Base-by-base conservation (phyloP, 2,113 vertebrate genomes). In the Antechinus flavipes region DNA sequence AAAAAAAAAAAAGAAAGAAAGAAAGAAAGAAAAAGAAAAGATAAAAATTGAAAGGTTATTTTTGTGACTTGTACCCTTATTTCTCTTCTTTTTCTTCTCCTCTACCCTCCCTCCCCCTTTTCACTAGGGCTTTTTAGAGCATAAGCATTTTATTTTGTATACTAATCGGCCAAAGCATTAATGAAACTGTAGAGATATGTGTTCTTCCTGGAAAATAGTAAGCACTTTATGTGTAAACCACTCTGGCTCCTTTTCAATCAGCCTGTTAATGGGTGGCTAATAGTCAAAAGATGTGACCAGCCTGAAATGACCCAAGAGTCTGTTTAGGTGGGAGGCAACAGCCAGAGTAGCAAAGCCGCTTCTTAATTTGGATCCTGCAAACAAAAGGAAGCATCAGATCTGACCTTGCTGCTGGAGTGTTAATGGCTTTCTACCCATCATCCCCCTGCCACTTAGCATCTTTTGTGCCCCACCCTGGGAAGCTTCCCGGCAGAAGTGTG, bases 351-450 rank as follows among this genome's bases (percentile, higher is more conserved):
- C 98, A 98, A 98, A 97, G 98, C 98, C 91, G 96, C 97, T 97
- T 98, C 98, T 99, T 99, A 98, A 99, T 99, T 98, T 98, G 98
- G 98, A 97, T 98, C 98, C 98, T 98, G 98, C 98, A 98, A 99
- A 99, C 98, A 99, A 98, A 98, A 99, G 98, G 98, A 99, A 99
- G 97, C 98, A 98, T 99, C 98, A 97, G 94, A 98, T 98, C 97
- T 99, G 99, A 99, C 99, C 99, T 99, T 98, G 98, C 98, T 97
- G 97, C 98, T 98, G 97, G 98, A 98, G 98, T 98, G 98, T 99
- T 99, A 99, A 99, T 99, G 98, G 98, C 97, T 98, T 97, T 98
- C 98, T 98, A 97, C 98, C 98, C 98, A 98, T 98, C 97, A 97
- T 97, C 92, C 98, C 98, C 96, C 97, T 97, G 97, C 98, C 98